Conservation (phyloP, 2,113 vertebrate species). For the Apteryx owenii region DNA sequence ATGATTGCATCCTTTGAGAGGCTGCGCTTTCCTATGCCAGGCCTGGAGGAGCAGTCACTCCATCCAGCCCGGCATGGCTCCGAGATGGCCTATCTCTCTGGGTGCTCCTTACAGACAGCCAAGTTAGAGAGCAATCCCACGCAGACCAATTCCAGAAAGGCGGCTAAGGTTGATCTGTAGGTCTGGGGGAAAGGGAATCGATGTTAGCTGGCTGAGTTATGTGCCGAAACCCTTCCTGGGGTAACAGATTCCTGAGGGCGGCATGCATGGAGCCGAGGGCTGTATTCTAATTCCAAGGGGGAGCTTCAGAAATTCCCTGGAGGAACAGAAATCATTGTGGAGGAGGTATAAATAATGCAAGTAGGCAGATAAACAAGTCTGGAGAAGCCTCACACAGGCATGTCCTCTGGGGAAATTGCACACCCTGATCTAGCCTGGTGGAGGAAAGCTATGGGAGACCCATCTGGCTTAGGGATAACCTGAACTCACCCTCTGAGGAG, state of each 20-base stretch:
- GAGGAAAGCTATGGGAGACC: background rate
- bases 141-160: background rate
- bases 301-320: conserved; percentile 15
- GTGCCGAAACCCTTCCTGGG: background rate
- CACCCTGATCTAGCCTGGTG: background rate
- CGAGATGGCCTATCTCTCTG: accelerated
- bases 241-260: background rate
- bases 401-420: background rate
- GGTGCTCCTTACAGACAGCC: background rate
- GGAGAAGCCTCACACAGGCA: background rate
- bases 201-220: background rate
- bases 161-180: accelerated
- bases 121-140: background rate
- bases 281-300: accelerated
- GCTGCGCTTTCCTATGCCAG: background rate
- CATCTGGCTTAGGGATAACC: background rate
- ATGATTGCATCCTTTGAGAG: background rate
- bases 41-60: background rate
- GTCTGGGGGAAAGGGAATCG: background rate
- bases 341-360: background rate
- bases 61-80: accelerated
- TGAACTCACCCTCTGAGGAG: background rate
- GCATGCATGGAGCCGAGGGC: background rate
- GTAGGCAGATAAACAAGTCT: background rate
- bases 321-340: background rate